phyloP scores from a whole-genome alignment of 2,888 invertebrate species.

The Ophioninae sp. region DNA sequence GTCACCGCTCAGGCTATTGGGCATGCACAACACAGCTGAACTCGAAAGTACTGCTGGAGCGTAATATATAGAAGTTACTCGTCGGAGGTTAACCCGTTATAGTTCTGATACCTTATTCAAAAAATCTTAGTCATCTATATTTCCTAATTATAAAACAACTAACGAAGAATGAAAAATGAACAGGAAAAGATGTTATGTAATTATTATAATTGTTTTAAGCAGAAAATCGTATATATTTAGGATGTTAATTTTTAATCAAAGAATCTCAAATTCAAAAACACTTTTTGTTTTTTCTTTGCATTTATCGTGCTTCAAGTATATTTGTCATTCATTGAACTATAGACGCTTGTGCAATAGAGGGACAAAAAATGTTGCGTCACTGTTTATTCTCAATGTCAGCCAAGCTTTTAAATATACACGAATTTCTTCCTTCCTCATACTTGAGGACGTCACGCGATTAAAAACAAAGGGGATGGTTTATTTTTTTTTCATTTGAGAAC shows the following conservation, averaged over 20 bases:
- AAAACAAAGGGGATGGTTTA: conserved; percentile 4
- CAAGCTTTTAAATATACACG: conserved; percentile 34
- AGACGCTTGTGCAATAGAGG: conserved; percentile 24
- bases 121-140: too few relatives aligned
- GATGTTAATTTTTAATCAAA: not conserved
- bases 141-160: too few relatives aligned
- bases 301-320: conserved; percentile 37
- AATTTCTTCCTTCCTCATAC: conserved; percentile 38
- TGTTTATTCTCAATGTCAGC: conserved; percentile 27
- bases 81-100: too few relatives aligned
- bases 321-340: conserved; percentile 53
- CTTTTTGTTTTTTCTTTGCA: conserved; percentile 20
- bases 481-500: not conserved
- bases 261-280: not conserved
- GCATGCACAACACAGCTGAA: too few relatives aligned
- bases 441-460: conserved; percentile 5
- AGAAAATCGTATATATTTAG: too few relatives aligned
- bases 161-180: too few relatives aligned
- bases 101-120: too few relatives aligned
- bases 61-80: too few relatives aligned
- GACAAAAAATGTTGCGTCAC: conserved; percentile 34
- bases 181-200: too few relatives aligned
- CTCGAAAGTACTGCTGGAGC: too few relatives aligned
- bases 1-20: too few relatives aligned
- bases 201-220: too few relatives aligned